Percentiles rank a stretch among this genome's conserved stretches.
These are phyloP conservation scores for Sebastes cheni DNA, from an alignment of 2,797 vertebrate genomes.

Conservation along the genomic window DNA sequence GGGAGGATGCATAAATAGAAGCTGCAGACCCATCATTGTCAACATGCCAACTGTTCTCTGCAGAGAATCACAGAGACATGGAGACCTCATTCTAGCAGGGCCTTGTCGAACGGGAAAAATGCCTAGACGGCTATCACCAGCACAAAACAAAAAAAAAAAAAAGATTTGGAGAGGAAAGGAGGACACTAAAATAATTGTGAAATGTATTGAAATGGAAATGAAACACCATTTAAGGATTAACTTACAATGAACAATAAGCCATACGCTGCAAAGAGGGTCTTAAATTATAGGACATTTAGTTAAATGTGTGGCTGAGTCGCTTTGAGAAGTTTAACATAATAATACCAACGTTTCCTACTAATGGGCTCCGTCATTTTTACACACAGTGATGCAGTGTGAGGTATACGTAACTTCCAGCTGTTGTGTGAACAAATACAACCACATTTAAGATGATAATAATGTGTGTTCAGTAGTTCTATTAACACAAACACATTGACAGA, in stretches of 20 bases:
- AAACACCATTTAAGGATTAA: slow-evolving; percentile 13
- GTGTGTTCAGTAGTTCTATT: slow-evolving; percentile 9
- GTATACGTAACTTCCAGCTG: slow-evolving; percentile 16
- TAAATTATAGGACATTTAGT: background rate
- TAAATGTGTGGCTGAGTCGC: slow-evolving; percentile 11
- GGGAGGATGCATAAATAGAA: slow-evolving; percentile 68
- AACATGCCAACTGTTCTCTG: slow-evolving; percentile 69
- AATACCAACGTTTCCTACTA: background rate
- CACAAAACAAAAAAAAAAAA: background rate
- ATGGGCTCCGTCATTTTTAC: slow-evolving; percentile 1
- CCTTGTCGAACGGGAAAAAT: slow-evolving; percentile 31
- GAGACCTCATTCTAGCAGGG: slow-evolving; percentile 56
- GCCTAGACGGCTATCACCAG: slow-evolving; percentile 26
- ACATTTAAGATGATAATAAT: slow-evolving; percentile 11
- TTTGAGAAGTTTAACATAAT: slow-evolving; percentile 34
- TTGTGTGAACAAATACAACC: slow-evolving; percentile 24
- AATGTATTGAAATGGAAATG: background rate
- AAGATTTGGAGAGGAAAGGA: background rate
- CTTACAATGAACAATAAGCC: background rate
- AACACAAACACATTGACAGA: slow-evolving; percentile 20
- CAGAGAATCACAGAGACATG: slow-evolving; percentile 59
- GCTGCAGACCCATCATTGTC: slow-evolving; percentile 71
- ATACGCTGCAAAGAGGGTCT: background rate
- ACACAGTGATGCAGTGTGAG: slow-evolving; percentile 1
- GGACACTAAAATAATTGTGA: background rate